These are phyloP conservation scores for Nasalis larvatus DNA, from an alignment of 2,113 vertebrate genomes.

Conservation along the genomic window DNA sequence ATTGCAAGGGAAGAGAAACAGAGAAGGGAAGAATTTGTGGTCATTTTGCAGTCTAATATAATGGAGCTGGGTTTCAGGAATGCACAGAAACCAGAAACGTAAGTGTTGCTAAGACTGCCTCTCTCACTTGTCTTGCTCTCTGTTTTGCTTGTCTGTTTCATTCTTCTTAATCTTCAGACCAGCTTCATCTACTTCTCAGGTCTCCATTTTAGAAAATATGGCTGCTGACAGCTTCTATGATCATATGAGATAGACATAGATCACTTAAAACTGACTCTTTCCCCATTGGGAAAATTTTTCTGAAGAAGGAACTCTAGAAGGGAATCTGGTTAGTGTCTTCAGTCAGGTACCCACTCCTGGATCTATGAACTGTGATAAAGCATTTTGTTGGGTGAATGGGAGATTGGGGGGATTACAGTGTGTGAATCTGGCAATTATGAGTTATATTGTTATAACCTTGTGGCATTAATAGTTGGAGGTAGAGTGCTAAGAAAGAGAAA, in stretches of 20 bases:
- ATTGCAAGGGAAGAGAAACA: not conserved
- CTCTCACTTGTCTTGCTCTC: not conserved
- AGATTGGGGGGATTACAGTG: not conserved
- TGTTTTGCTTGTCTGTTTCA: not conserved
- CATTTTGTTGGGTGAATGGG: not conserved
- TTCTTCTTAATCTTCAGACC: not conserved
- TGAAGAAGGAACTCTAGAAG: not conserved
- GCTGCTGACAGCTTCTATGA: not conserved
- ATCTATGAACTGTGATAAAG: not conserved
- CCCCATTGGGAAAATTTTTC: not conserved
- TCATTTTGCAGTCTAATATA: not conserved
- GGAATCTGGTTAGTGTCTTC: not conserved
- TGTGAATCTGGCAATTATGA: not conserved
- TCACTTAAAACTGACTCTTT: not conserved
- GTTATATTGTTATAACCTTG: not conserved
- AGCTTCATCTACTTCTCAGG: not conserved
- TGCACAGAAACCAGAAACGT: not conserved
- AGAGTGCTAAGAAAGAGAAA: not conserved
- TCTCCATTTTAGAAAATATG: not conserved
- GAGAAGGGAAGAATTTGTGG: not conserved
- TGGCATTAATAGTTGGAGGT: not conserved
- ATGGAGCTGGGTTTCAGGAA: not conserved
- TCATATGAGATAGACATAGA: not conserved
- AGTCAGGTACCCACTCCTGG: not conserved
- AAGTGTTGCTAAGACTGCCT: not conserved